Conservation (phyloP, 35 echinoderm and acorn worm species). For the Stichopus chloronotus region DNA sequence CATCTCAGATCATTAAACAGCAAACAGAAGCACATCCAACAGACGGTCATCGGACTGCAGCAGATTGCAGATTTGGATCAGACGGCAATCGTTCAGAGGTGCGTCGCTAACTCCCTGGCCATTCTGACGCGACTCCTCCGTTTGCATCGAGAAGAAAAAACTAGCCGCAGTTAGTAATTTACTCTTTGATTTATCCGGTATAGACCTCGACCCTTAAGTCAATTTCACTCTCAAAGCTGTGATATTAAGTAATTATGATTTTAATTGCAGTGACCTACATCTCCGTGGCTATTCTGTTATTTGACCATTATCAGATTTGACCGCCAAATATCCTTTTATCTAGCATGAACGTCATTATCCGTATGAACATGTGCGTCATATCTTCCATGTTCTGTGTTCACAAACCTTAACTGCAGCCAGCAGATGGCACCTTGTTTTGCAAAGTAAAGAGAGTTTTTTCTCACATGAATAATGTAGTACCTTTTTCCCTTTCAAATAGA, state of each 20-base stretch:
- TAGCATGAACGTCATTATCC: too few relatives aligned
- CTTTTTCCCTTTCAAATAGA: too few relatives aligned
- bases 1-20: constrained; percentile 20
- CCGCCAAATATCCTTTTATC: too few relatives aligned
- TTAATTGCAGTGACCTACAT: too few relatives aligned
- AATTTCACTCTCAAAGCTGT: not conserved
- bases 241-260: not conserved
- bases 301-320: too few relatives aligned
- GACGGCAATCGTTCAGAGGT: constrained; percentile 25
- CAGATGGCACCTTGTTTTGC: too few relatives aligned
- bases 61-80: constrained; percentile 16
- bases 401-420: too few relatives aligned
- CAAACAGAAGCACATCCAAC: constrained; percentile 37
- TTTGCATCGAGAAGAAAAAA: not conserved
- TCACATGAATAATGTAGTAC: too few relatives aligned
- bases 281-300: too few relatives aligned
- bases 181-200: not conserved
- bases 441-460: too few relatives aligned
- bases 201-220: not conserved
- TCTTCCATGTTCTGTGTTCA: too few relatives aligned
- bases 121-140: constrained; percentile 26
- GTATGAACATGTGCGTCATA: too few relatives aligned
- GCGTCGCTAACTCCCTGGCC: constrained; percentile 46
- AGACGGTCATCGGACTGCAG: not conserved
- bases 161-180: not conserved